Conservation (phyloP, 2,888 invertebrate species). For the Dolichomitus sp. region DNA sequence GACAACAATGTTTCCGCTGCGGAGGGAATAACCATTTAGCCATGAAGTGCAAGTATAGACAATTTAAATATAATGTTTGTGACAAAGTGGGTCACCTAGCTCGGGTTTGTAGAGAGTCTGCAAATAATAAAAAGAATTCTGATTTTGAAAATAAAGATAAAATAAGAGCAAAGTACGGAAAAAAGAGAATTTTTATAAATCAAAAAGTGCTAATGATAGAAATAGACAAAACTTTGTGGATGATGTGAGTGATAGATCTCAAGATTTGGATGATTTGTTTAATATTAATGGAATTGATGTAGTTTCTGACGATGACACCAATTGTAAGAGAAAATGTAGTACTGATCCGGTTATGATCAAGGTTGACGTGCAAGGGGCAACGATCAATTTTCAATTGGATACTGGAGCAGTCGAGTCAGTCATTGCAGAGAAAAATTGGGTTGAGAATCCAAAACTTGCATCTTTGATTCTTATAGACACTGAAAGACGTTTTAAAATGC, state of each 20-base stretch:
- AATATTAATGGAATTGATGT: background rate
- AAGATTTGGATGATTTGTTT: background rate
- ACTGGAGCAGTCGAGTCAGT: background rate
- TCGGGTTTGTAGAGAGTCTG: background rate
- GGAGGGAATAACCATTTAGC: background rate
- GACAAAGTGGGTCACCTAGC: background rate
- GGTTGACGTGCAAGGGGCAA: background rate
- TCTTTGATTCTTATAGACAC: background rate
- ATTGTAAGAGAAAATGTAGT: background rate
- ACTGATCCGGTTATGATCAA: background rate
- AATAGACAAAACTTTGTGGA: too few species aligned
- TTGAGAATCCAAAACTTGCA: background rate
- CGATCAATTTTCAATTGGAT: background rate
- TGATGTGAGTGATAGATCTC: too few species aligned
- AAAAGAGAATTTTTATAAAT: too few species aligned
- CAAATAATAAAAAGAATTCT: background rate
- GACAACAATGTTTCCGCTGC: slow-evolving; percentile 34
- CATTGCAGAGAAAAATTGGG: background rate
- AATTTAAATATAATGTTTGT: background rate
- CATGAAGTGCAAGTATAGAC: background rate
- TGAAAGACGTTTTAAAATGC: background rate
- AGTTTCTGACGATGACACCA: background rate
- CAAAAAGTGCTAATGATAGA: too few species aligned
- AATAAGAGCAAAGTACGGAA: too few species aligned
- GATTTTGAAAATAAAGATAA: background rate